Conservation (phyloP, 92 coral and sea anemone species). For the Epizoanthus ramosus region DNA sequence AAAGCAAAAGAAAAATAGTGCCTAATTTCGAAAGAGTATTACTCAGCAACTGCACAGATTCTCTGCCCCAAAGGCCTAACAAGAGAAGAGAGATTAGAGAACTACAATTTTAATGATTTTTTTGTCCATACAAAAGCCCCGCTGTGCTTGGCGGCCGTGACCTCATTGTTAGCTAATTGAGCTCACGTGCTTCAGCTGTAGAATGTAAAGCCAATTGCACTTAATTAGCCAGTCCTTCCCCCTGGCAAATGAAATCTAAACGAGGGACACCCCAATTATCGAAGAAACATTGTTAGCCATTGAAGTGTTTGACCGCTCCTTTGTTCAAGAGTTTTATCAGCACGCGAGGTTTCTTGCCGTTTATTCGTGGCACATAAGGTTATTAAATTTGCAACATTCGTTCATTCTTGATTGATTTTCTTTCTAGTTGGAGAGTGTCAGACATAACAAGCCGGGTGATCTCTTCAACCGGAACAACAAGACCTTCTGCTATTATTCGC, state of each 20-base stretch:
- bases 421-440: conserved; percentile 14
- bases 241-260: conserved; percentile 8
- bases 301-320: conserved; percentile 26
- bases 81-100: too few species aligned
- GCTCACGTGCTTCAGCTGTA: conserved; percentile 26
- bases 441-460: conserved; percentile 24
- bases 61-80: too few species aligned
- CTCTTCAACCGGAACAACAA: not conserved
- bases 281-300: conserved; percentile 8
- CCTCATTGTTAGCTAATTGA: conserved; percentile 20
- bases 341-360: conserved; percentile 28
- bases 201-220: conserved; percentile 30
- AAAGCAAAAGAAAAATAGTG: too few species aligned
- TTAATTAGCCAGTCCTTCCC: conserved; percentile 41
- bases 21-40: too few species aligned
- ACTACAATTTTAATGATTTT: not conserved
- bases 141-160: not conserved
- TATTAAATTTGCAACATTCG: not conserved
- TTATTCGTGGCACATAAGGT: not conserved
- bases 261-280: conserved; percentile 18
- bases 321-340: conserved; percentile 16
- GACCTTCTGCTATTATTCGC: not conserved
- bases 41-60: too few species aligned
- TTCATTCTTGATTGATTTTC: conserved; percentile 7
- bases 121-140: not conserved